Conservation (phyloP, 2,113 vertebrate species). For the Hirundichthys speculiger region DNA sequence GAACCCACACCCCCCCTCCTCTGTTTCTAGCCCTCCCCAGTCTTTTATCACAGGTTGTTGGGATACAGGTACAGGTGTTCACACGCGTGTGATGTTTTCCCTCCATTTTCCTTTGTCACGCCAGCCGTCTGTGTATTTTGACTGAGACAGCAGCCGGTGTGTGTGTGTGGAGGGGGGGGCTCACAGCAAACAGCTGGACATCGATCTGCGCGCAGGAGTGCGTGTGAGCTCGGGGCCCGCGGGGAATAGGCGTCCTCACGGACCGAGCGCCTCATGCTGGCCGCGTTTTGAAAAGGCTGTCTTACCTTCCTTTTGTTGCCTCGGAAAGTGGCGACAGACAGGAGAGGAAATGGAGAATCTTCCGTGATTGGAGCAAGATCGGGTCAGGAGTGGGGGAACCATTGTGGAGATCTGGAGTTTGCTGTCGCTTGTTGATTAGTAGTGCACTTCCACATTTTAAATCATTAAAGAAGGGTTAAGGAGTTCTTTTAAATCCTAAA, state of each 20-base stretch:
- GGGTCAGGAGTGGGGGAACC: constrained; percentile 33
- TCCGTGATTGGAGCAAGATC: constrained; percentile 53
- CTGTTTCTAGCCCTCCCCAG: constrained; percentile 11
- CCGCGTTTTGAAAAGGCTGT: constrained; percentile 67
- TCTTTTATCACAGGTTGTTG: constrained; percentile 32
- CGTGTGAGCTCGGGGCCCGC: constrained; percentile 59
- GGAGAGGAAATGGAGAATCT: constrained; percentile 54
- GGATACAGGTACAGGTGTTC: constrained; percentile 64
- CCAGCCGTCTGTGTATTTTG: constrained; percentile 67
- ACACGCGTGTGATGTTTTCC: constrained; percentile 31
- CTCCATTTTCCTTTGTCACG: constrained; percentile 55
- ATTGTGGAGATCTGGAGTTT: too few species aligned
- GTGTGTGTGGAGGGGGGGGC: constrained; percentile 22
- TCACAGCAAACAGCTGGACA: constrained; percentile 17
- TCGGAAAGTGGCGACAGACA: constrained; percentile 56
- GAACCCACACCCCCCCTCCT: background rate
- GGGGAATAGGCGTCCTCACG: constrained; percentile 62
- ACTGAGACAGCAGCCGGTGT: constrained; percentile 49
- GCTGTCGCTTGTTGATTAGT: too few species aligned
- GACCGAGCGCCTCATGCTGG: constrained; percentile 48
- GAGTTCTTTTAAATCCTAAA: too few species aligned
- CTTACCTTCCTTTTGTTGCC: constrained; percentile 65
- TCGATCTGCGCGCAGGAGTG: constrained; percentile 48
- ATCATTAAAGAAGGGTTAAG: too few species aligned
- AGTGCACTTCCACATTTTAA: too few species aligned